These are phyloP conservation scores for Polypedilum pembai DNA, from an alignment of 1,140 invertebrate genomes.

Conservation along the genomic window DNA sequence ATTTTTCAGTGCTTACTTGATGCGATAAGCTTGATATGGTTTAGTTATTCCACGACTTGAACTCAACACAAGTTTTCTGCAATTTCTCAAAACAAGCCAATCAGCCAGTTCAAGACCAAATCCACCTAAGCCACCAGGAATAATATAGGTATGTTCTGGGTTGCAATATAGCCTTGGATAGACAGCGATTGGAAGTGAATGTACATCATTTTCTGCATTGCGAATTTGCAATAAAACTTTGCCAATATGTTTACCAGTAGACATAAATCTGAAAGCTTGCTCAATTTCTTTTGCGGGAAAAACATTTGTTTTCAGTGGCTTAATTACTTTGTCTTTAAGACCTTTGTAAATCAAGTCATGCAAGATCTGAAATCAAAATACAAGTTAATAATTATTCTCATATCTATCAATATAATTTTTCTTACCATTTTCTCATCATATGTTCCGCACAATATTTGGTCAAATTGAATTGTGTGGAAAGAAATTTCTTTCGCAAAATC, in stretches of 20 bases:
- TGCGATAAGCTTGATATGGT: constrained; percentile 61
- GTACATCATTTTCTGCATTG: constrained; percentile 45
- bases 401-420: no score
- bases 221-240: constrained; percentile 57
- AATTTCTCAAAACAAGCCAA: constrained; percentile 71
- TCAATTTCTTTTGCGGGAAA: constrained; percentile 50
- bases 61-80: constrained; percentile 62
- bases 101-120: constrained; percentile 78
- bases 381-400: no score
- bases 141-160: constrained; percentile 44
- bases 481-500: constrained; percentile 49
- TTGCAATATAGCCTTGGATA: constrained; percentile 33
- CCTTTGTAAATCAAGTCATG: no score
- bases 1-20: no score
- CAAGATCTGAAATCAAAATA: neutral
- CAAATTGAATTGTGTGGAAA: constrained; percentile 45
- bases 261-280: constrained; percentile 62
- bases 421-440: neutral
- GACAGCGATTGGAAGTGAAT: neutral
- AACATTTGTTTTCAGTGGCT: constrained; percentile 48
- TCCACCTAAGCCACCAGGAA: constrained; percentile 68
- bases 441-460: constrained; percentile 39
- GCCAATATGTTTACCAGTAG: constrained; percentile 72
- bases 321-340: constrained; percentile 53
- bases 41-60: constrained; percentile 64